These are phyloP conservation scores for Elysia chlorotica DNA, from an alignment of 1,140 invertebrate genomes.

Conservation along the genomic window DNA sequence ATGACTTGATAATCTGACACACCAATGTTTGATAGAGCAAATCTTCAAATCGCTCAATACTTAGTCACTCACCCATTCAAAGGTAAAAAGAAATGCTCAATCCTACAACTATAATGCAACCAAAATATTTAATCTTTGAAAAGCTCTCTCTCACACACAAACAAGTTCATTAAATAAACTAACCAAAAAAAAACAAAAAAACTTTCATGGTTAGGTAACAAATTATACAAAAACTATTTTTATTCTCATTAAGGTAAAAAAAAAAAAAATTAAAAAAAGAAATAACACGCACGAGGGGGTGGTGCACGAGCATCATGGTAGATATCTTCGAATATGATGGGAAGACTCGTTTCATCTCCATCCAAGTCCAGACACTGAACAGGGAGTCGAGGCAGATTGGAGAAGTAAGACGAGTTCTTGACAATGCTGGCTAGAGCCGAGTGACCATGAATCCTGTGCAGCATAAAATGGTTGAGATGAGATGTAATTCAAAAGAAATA, in stretches of 20 bases:
- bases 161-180: not conserved
- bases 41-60: too few species aligned
- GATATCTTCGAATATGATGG: constrained; percentile 90
- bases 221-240: not conserved
- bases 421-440: constrained; percentile 62
- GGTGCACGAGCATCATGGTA: constrained; percentile 45
- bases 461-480: too few species aligned
- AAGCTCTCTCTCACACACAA: not conserved
- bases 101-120: too few species aligned
- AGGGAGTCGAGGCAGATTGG: constrained; percentile 80
- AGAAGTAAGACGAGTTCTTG: constrained; percentile 83
- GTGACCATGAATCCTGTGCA: constrained; percentile 56
- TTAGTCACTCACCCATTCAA: too few species aligned
- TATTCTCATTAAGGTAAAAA: not conserved
- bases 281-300: constrained; percentile 7
- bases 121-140: too few species aligned
- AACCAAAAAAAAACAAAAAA: not conserved
- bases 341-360: constrained; percentile 83
- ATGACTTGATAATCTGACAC: too few species aligned
- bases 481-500: too few species aligned
- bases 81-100: too few species aligned
- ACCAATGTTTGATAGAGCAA: too few species aligned
- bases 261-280: not conserved
- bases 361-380: constrained; percentile 90
- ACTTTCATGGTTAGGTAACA: too few species aligned